These are phyloP conservation scores for Hoplodrina ambigua DNA, from an alignment of 2,888 invertebrate genomes.

Conservation along the genomic window DNA sequence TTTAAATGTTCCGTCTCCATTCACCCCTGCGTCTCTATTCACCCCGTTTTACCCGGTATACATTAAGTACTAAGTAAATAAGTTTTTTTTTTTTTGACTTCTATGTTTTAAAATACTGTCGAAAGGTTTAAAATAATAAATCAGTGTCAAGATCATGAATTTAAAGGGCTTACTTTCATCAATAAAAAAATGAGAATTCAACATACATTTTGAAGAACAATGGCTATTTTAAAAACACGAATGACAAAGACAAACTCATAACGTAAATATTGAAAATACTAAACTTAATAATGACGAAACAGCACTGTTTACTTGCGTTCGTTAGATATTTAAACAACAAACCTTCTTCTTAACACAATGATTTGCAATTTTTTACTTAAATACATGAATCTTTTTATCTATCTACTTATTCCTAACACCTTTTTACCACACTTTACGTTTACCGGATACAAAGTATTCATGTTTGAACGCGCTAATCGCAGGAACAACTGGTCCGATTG, in stretches of 20 bases:
- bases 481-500: too few relatives aligned
- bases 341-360: background rate
- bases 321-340: background rate
- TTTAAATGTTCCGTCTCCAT: too few relatives aligned
- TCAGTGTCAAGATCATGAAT: background rate
- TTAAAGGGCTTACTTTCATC: background rate
- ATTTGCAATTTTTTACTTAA: background rate
- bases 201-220: slow-evolving; percentile 6
- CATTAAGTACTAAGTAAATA: too few relatives aligned
- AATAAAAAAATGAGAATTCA: background rate
- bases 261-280: slow-evolving; percentile 2
- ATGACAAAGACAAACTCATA: background rate
- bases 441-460: too few relatives aligned
- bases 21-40: too few relatives aligned
- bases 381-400: background rate
- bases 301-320: background rate
- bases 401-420: background rate
- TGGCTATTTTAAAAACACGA: background rate
- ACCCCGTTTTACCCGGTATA: too few relatives aligned
- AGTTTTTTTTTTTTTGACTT: too few relatives aligned
- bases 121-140: too few relatives aligned
- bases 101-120: too few relatives aligned
- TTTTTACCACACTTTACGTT: too few relatives aligned
- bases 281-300: background rate
- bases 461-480: too few relatives aligned